These are phyloP conservation scores for Hucho hucho DNA, from an alignment of 2,113 vertebrate genomes.

Conservation along the genomic window DNA sequence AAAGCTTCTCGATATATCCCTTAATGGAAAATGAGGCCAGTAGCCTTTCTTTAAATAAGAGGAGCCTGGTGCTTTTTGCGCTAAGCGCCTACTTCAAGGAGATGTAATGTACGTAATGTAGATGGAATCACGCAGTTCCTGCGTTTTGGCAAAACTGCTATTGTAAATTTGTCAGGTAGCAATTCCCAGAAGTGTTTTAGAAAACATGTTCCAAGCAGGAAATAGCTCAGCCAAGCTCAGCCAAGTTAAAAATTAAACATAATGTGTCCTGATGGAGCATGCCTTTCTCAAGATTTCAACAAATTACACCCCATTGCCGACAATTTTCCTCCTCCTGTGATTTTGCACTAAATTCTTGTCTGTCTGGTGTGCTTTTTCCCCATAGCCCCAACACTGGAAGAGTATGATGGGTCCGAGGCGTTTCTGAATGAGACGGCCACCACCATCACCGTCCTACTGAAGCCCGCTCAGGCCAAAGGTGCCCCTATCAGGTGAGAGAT, in stretches of 20 bases:
- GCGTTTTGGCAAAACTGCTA: background rate
- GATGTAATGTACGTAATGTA: conserved; percentile 7
- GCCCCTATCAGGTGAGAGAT: conserved; percentile 91
- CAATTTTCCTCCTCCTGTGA: background rate
- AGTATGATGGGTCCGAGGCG: conserved; percentile 92
- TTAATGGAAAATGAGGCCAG: background rate
- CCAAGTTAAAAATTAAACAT: too few relatives aligned
- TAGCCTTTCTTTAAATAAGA: too few relatives aligned
- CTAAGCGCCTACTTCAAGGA: background rate
- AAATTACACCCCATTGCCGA: background rate
- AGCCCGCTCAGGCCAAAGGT: conserved; percentile 96
- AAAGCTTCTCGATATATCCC: conserved; percentile 40
- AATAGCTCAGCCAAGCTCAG: too few relatives aligned
- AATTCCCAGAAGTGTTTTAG: too few relatives aligned
- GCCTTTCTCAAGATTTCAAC: background rate
- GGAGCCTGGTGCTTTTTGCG: conserved; percentile 6
- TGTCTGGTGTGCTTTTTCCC: background rate
- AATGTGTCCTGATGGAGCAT: too few relatives aligned
- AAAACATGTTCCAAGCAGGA: too few relatives aligned
- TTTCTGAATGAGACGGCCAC: conserved; percentile 97
- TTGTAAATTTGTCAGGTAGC: too few relatives aligned
- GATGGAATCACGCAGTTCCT: conserved; percentile 19
- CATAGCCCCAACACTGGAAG: conserved; percentile 91
- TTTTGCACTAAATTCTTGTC: background rate
- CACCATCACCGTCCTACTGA: conserved; percentile 94